Evolutionary conservation across 2,113 vertebrate species (phyloP).

Genomic region (Microcebus lehilahytsara): DNA sequence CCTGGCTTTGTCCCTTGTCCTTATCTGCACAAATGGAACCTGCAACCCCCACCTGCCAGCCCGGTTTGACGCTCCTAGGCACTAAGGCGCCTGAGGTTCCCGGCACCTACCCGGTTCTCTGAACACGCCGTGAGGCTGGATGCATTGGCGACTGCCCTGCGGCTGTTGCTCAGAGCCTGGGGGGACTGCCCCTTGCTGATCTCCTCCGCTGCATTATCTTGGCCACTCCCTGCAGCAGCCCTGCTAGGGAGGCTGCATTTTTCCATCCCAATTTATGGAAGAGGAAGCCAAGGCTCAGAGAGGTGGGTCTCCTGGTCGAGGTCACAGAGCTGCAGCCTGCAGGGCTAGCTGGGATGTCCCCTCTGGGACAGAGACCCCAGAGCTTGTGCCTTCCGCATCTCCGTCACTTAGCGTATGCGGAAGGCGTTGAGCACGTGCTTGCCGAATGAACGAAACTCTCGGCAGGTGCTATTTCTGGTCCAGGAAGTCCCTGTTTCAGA

Average conservation of each 20-base stretch:
- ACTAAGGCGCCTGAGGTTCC: fast-evolving
- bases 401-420: neutral
- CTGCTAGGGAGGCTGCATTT: neutral
- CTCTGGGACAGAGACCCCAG: neutral
- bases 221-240: fast-evolving
- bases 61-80: neutral
- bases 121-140: neutral
- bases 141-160: fast-evolving
- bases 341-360: neutral
- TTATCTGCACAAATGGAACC: neutral
- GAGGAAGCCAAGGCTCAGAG: neutral
- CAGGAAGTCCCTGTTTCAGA: neutral
- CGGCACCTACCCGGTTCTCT: neutral
- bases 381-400: neutral
- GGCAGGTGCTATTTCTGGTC: neutral
- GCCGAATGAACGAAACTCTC: neutral
- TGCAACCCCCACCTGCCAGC: neutral
- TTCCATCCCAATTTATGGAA: neutral
- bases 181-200: neutral
- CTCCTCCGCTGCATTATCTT: fast-evolving
- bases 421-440: neutral
- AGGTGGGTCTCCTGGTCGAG: neutral
- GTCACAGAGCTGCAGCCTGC: neutral
- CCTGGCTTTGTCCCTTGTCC: neutral
- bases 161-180: neutral